Evolutionary conservation across 2,888 invertebrate species (phyloP).

Genomic region (Perizoma flavofasciatum): DNA sequence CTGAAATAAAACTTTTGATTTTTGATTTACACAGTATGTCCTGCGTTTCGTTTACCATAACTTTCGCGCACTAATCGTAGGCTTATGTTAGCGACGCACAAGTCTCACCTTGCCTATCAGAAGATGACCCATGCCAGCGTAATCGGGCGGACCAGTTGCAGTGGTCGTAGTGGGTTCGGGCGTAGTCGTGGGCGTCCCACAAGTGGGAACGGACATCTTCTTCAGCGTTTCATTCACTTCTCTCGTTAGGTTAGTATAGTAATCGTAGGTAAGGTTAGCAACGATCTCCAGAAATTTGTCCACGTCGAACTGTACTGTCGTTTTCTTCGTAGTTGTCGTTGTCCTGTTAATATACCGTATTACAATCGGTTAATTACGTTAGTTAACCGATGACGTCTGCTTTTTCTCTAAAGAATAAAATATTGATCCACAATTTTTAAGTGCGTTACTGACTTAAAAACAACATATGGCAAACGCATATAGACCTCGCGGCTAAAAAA

Average conservation of each 20-base stretch:
- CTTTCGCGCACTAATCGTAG: too few species aligned
- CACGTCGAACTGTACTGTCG: constrained; percentile 40
- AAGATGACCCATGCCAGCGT: not conserved
- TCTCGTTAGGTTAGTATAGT: constrained; percentile 53
- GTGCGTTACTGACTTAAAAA: too few species aligned
- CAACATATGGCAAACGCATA: too few species aligned
- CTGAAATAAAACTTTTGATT: too few species aligned
- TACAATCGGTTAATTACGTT: too few species aligned
- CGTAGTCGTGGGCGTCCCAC: constrained; percentile 29
- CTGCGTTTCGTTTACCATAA: too few species aligned
- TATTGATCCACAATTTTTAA: too few species aligned
- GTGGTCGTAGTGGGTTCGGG: constrained; percentile 26
- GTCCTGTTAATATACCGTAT: not conserved
- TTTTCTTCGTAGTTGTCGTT: constrained; percentile 5
- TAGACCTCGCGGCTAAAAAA: too few species aligned
- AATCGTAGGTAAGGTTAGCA: constrained; percentile 52
- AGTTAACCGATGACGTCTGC: too few species aligned
- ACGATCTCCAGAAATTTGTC: constrained; percentile 49
- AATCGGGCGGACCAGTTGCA: not conserved
- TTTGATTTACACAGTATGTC: too few species aligned
- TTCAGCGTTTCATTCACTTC: constrained; percentile 51
- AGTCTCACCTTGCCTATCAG: not conserved
- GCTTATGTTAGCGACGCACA: too few species aligned
- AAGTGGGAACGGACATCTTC: constrained; percentile 49
- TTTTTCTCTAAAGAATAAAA: too few species aligned